Evolutionary conservation across 2,888 invertebrate species (phyloP), one percentile per base, ranked within the genome.

Genomic region (Pterostichus niger): DNA sequence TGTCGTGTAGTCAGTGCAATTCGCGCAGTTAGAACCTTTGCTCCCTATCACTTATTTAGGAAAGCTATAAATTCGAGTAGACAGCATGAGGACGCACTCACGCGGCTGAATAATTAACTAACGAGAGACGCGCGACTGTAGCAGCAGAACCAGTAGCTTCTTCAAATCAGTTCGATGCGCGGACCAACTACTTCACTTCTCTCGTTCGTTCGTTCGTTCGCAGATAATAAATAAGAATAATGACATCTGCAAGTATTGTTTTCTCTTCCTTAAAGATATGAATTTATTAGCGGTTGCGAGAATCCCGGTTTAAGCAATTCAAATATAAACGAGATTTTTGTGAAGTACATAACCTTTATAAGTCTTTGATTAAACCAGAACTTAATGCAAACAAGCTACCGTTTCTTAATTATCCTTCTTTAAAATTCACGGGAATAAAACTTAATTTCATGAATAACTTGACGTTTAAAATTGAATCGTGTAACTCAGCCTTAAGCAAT

Each of bases 361-460:
- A 79, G 71, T 54, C 56, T 80, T 68, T 80, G 80, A 80, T 80
- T 68, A 80, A 80, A 71, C 49, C 68, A 64, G 52, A 68, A 80
- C 64, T 79, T 64, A 64, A 80, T 80, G 71, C 54, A 80, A 80
- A 80, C 68, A 80, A 80, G 71, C 71, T 35, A 54, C 54, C 52
- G 80, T 54, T 80, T 68, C 54, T 52, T 80, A 80, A 80, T 80
- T 80, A 54, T 80, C 68, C 80, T 68, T 80, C 68, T 80, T 71
- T 68, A 80, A 80, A 71, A 80, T 80, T 80, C 80, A 80, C 80
- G 15, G 71, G 68, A 24, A 80, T 80, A 54, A 80, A 71, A 80
- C 71, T 80, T 80, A 80, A 80, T 80, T 80, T 80, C 80, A 80
- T 80, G 80, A 80, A 80, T 80, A 80, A 80, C 52, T 80, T 80